Conservation (phyloP, 2,797 vertebrate species). For the Mus spretus region DNA sequence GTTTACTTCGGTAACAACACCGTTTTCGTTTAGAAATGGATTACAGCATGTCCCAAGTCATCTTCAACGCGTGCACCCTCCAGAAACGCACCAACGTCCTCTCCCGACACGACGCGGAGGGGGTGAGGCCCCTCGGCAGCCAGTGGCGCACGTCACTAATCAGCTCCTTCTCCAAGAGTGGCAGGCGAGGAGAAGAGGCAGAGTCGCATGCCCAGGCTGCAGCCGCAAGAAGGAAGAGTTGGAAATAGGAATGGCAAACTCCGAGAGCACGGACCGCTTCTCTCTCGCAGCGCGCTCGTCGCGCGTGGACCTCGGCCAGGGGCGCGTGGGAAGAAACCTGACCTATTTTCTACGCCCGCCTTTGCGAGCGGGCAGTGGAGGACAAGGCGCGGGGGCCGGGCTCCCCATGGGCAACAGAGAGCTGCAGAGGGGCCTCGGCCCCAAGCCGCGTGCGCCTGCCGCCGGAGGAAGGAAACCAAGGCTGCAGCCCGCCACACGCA, state of each 20-base stretch:
- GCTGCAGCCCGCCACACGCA: slow-evolving; percentile 24
- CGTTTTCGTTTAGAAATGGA: not conserved
- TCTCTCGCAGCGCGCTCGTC: slow-evolving; percentile 59
- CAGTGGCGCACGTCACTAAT: slow-evolving; percentile 1
- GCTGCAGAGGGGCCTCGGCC: not conserved
- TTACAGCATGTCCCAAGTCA: not conserved
- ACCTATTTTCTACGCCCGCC: slow-evolving; percentile 76
- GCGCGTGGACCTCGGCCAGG: slow-evolving; percentile 62
- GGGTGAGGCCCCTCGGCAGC: not conserved
- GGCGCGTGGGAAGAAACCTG: slow-evolving; percentile 76
- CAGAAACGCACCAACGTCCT: not conserved
- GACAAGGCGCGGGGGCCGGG: not conserved
- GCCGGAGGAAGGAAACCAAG: slow-evolving; percentile 51
- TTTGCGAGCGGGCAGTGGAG: not conserved
- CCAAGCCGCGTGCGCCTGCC: not conserved
- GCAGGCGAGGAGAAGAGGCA: not conserved
- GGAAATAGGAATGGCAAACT: slow-evolving; percentile 50
- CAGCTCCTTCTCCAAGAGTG: not conserved
- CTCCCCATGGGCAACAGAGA: not conserved
- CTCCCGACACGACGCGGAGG: not conserved
- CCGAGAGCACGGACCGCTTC: slow-evolving; percentile 44
- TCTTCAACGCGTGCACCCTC: not conserved
- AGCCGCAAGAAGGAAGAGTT: slow-evolving; percentile 58
- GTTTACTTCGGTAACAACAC: not conserved
- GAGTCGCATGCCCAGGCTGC: slow-evolving; percentile 8